A percentile compares a stretch with the other conserved stretches of the same genome.
phyloP scores from a whole-genome alignment of 2,797 vertebrate species.

The Carapus acus region DNA sequence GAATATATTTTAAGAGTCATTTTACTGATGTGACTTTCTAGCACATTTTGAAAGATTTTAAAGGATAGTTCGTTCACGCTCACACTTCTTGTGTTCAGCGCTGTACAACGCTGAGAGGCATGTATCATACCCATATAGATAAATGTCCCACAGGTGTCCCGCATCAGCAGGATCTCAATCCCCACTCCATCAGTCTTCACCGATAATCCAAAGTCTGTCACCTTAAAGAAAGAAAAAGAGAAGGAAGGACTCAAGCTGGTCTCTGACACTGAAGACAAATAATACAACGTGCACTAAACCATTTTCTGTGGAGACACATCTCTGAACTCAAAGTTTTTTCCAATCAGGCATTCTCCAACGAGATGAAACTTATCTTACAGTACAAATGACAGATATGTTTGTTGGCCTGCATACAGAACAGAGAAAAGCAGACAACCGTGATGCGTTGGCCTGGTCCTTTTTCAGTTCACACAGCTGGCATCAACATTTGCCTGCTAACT shows the following conservation, averaged over 20 bases:
- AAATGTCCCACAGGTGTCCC: conserved; percentile 82
- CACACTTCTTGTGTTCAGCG: too few species aligned
- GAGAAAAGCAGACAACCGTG: conserved; percentile 23
- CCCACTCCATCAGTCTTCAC: conserved; percentile 78
- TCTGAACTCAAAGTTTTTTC: conserved; percentile 51
- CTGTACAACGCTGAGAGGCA: conserved; percentile 14
- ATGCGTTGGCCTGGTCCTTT: conserved; percentile 32
- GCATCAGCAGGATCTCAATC: conserved; percentile 75
- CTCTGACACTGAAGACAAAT: conserved; percentile 31
- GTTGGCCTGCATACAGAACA: conserved; percentile 9
- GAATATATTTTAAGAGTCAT: too few species aligned
- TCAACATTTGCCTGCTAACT: conserved; percentile 43
- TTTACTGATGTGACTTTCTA: too few species aligned
- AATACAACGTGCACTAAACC: conserved; percentile 25
- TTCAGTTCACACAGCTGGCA: conserved; percentile 49
- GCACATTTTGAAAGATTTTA: too few species aligned
- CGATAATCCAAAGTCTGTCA: conserved; percentile 85
- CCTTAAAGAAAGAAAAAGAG: conserved; percentile 59
- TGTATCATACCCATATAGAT: conserved; percentile 82
- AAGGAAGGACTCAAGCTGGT: conserved; percentile 18
- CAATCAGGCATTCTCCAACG: conserved; percentile 28
- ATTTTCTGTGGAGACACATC: conserved; percentile 18
- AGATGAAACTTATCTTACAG: conserved; percentile 38
- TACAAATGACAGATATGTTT: conserved; percentile 9
- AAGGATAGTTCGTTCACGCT: too few species aligned